Base-by-base conservation (phyloP, 2,888 invertebrate genomes). In the Tyria jacobaeae region DNA sequence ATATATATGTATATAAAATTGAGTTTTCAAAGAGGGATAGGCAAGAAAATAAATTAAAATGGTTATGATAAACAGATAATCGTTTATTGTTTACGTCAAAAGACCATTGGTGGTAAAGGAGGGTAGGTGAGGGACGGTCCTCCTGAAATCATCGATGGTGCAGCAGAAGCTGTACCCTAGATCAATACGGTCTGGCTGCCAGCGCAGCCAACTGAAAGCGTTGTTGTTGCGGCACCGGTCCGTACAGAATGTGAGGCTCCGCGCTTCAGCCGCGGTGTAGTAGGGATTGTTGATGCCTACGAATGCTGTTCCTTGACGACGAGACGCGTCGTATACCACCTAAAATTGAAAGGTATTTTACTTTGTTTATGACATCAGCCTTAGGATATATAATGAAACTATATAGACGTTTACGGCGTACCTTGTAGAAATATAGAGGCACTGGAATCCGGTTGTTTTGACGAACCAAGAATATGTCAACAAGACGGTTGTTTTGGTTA, bases 81-180 rank as follows among this genome's bases (percentile, higher is more conserved):
- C 44, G 10, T 44, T 21, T 12, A 21, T 21, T 4, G 17, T 10
- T 70, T 70, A 75, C 15, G 88, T 73, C 27, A 92, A 81, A 14
- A 95, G 85, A 9, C 89, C 94, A 50, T 81, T 86, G 6, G 94
- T 94, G 21, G 84, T 80, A 51, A 96, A 91, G 1, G 84, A 68
- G 0, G 96, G 96, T 15, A 96, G 81, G 68, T 94, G 92, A 0
- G 90, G 88, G 7, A 96, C 86, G 2, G 86, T 86, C 67, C 89
- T 88, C 44, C 94, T 89, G 76, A 96, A 94, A 66, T 95, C 95
- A 34, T 92, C 87, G 24, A 96, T 89, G 3, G 90, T 88, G 79
- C 96, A 96, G 74, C 95, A 96, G 84, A 96, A 96, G 48, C 95
- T 94, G 83, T 95, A 94, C 0, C 96, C 96, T 24, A 90, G 80